Percentiles rank a stretch among this genome's conserved stretches.
phyloP scores from a whole-genome alignment of 2,888 invertebrate species.

The Eilema caniola region DNA sequence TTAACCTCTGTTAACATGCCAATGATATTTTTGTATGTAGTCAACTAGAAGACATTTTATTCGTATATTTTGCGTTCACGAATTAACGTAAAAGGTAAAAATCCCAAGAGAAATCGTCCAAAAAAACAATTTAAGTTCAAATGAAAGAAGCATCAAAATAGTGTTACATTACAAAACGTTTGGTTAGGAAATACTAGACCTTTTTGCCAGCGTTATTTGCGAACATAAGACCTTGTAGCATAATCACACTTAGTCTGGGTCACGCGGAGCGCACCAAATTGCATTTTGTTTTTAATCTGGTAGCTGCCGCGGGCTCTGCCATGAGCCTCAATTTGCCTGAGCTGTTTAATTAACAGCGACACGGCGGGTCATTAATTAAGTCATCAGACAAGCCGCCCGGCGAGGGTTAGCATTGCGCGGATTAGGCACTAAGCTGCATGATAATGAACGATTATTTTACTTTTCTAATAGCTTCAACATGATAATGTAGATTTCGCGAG shows the following conservation, averaged over 20 bases:
- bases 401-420: slow-evolving; percentile 65
- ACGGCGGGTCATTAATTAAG: slow-evolving; percentile 85
- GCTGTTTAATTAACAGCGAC: slow-evolving; percentile 84
- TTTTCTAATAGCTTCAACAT: slow-evolving; percentile 45
- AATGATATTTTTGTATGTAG: background rate
- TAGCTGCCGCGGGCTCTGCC: slow-evolving; percentile 70
- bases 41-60: background rate
- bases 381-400: slow-evolving; percentile 81
- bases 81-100: background rate
- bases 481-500: slow-evolving; percentile 36
- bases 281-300: slow-evolving; percentile 82
- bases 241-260: slow-evolving; percentile 61
- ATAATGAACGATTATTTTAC: slow-evolving; percentile 74
- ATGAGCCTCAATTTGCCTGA: slow-evolving; percentile 80
- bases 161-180: background rate
- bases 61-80: background rate
- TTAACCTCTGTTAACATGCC: background rate
- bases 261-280: slow-evolving; percentile 69
- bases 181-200: slow-evolving; percentile 14
- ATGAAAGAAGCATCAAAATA: background rate
- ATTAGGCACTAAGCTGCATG: slow-evolving; percentile 75
- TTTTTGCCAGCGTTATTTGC: slow-evolving; percentile 25
- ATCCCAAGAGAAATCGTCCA: background rate
- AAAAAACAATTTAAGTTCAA: background rate
- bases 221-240: slow-evolving; percentile 43